phyloP scores from a whole-genome alignment of 2,888 invertebrate species.

The Pyrocoelia pectoralis region DNA sequence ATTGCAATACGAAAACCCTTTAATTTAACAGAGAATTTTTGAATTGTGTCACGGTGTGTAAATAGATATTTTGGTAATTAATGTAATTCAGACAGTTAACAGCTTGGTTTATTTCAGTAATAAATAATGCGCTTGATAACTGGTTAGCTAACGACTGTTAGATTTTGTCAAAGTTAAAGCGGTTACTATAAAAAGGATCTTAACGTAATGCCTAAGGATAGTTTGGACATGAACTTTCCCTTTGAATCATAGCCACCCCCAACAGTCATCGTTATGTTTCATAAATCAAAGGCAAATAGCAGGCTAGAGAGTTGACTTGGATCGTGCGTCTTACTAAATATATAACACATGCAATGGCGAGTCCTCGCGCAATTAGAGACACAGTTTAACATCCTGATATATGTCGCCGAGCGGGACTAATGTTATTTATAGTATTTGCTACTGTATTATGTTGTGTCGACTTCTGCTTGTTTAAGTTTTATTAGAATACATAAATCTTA shows the following conservation, averaged over 20 bases:
- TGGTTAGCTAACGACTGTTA: slow-evolving; percentile 26
- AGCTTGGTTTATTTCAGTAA: not conserved
- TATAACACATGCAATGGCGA: slow-evolving; percentile 45
- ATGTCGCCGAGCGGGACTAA: slow-evolving; percentile 46
- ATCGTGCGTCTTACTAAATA: slow-evolving; percentile 44
- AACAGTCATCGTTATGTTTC: slow-evolving; percentile 50
- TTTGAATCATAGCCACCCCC: slow-evolving; percentile 53
- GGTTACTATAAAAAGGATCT: slow-evolving; percentile 19
- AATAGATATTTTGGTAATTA: too few relatives aligned
- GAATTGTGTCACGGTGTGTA: too few relatives aligned
- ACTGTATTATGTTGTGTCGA: slow-evolving; percentile 45
- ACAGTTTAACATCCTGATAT: slow-evolving; percentile 51
- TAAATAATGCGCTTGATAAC: not conserved
- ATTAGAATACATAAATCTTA: slow-evolving; percentile 42
- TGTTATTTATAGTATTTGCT: slow-evolving; percentile 50
- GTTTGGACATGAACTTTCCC: slow-evolving; percentile 48
- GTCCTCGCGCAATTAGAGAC: slow-evolving; percentile 49
- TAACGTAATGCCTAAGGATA: slow-evolving; percentile 24
- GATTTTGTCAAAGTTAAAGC: slow-evolving; percentile 15
- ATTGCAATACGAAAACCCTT: too few relatives aligned
- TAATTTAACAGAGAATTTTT: too few relatives aligned
- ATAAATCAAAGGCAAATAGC: slow-evolving; percentile 53
- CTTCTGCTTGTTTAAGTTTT: slow-evolving; percentile 47
- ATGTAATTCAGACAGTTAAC: too few relatives aligned
- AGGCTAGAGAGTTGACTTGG: slow-evolving; percentile 49